phyloP scores from a whole-genome alignment of 1,140 invertebrate species.

The Papilio machaon region DNA sequence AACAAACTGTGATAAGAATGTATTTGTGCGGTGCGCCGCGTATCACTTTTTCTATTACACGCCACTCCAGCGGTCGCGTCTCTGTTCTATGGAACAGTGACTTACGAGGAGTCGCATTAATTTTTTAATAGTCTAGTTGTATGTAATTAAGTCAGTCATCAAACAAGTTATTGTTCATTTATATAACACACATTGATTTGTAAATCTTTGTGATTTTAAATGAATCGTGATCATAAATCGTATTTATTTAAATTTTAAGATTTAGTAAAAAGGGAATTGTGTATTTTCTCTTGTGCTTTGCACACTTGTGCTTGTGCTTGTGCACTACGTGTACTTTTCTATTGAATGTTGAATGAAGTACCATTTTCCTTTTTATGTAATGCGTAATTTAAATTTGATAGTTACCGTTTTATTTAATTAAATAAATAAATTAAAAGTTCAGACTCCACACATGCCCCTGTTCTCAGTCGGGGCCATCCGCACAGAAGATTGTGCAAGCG shows the following conservation, averaged over 20 bases:
- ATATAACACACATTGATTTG: too few species aligned
- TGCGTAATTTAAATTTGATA: not conserved
- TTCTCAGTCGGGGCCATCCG: conserved; percentile 61
- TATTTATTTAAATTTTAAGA: too few species aligned
- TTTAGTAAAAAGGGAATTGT: too few species aligned
- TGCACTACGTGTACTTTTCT: too few species aligned
- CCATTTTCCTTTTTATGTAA: too few species aligned
- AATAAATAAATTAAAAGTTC: conserved; percentile 7
- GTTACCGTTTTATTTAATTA: not conserved
- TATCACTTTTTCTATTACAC: conserved; percentile 80
- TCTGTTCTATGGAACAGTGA: conserved; percentile 48
- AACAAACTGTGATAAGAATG: conserved; percentile 69
- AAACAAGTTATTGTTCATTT: too few species aligned
- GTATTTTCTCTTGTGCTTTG: too few species aligned
- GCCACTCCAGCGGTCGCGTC: conserved; percentile 50
- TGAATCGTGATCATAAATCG: too few species aligned
- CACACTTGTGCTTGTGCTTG: too few species aligned
- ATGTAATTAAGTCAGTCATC: too few species aligned
- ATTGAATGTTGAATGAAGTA: too few species aligned
- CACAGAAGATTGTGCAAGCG: conserved; percentile 76
- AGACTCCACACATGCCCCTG: conserved; percentile 47
- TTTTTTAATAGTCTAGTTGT: not conserved
- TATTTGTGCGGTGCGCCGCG: conserved; percentile 70
- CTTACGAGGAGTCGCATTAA: conserved; percentile 44
- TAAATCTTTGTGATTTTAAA: too few species aligned